These are phyloP conservation scores for Elachura formosa DNA, from an alignment of 2,113 vertebrate genomes.

Conservation along the genomic window DNA sequence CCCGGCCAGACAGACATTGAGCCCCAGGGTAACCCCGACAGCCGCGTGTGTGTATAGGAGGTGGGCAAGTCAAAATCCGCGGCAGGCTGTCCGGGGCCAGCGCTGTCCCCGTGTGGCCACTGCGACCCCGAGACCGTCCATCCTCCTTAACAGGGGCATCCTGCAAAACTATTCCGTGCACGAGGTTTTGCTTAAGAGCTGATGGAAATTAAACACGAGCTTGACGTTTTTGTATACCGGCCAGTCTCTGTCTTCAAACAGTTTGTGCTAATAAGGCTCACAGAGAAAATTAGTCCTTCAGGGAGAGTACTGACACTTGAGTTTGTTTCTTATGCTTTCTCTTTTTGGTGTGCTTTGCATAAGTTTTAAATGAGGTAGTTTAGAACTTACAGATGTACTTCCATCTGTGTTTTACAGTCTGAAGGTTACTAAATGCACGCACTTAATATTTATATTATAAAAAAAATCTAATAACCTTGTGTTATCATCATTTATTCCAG, in stretches of 20 bases:
- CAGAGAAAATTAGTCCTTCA: background rate
- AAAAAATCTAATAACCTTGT: conserved; percentile 24
- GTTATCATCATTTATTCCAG: conserved; percentile 41
- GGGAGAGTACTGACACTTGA: background rate
- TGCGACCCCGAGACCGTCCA: background rate
- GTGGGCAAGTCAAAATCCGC: accelerated
- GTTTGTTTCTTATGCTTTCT: background rate
- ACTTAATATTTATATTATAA: background rate
- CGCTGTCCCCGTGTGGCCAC: accelerated
- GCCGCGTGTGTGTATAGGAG: accelerated
- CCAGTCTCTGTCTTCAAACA: background rate
- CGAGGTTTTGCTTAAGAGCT: background rate
- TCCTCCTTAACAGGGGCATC: accelerated
- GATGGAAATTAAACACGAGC: background rate
- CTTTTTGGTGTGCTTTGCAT: background rate
- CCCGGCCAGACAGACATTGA: accelerated
- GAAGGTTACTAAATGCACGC: conserved; percentile 6
- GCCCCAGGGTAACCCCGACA: background rate
- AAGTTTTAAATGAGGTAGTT: background rate
- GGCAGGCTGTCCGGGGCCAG: accelerated
- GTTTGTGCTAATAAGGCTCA: background rate
- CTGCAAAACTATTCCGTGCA: background rate
- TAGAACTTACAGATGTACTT: background rate
- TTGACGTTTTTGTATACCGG: background rate
- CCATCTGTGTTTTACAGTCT: conserved; percentile 38